Conservation (phyloP, 1,140 invertebrate species). For the Dendrolimus punctatus region DNA sequence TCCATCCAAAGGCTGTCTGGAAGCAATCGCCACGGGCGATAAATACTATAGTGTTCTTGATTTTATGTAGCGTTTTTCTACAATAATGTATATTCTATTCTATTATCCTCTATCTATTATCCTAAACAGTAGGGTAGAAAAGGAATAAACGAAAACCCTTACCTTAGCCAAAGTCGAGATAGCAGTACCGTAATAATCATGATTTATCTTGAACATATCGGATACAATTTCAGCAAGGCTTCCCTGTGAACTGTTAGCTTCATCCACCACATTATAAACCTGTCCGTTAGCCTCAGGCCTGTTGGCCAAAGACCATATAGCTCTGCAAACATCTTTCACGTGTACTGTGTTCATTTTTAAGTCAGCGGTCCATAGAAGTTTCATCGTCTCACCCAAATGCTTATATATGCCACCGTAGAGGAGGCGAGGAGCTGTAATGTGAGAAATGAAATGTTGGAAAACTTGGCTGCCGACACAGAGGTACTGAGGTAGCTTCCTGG, state of each 20-base stretch:
- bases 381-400: constrained; percentile 91
- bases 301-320: constrained; percentile 77
- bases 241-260: constrained; percentile 87
- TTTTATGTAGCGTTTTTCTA: no score
- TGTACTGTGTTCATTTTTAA: constrained; percentile 92
- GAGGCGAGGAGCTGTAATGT: constrained; percentile 80
- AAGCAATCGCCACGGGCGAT: no score
- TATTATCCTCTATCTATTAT: no score
- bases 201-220: constrained; percentile 89
- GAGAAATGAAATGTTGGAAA: no score
- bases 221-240: constrained; percentile 83
- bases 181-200: constrained; percentile 87
- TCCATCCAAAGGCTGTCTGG: no score
- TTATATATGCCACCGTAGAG: constrained; percentile 91
- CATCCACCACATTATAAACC: constrained; percentile 88
- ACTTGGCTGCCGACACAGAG: no score
- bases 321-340: constrained; percentile 85
- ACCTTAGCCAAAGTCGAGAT: constrained; percentile 87
- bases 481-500: no score
- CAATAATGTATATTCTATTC: no score
- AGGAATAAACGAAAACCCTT: constrained; percentile 9
- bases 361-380: constrained; percentile 89
- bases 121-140: no score
- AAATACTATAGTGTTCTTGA: no score
- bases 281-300: constrained; percentile 69